Evolutionary conservation across 2,113 vertebrate species (phyloP).

Genomic region (Phoxinus phoxinus): DNA sequence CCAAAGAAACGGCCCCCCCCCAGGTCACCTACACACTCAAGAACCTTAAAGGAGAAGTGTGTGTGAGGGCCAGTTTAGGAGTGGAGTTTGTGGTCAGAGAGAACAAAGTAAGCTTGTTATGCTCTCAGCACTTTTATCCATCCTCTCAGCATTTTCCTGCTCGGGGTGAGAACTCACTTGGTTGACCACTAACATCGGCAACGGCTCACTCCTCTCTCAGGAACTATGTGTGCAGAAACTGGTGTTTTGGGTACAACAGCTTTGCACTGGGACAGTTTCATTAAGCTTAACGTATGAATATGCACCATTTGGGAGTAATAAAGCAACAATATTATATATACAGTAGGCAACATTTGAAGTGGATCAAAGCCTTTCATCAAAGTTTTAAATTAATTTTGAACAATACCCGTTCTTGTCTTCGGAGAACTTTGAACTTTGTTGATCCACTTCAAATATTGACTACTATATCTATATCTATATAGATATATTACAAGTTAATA

Average conservation of each 20-base stretch:
- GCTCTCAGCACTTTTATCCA: conserved; percentile 46
- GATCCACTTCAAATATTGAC: no score
- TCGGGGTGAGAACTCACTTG: conserved; percentile 22
- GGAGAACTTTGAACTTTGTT: no score
- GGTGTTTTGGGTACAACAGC: background rate
- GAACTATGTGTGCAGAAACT: background rate
- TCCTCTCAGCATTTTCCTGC: conserved; percentile 13
- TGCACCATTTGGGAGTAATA: no score
- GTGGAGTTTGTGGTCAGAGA: conserved; percentile 72
- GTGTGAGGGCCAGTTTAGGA: conserved; percentile 81
- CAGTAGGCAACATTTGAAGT: no score
- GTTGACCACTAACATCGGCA: conserved; percentile 21
- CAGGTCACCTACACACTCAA: conserved; percentile 74
- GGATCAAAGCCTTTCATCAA: no score
- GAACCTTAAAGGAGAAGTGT: conserved; percentile 62
- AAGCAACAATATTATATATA: no score
- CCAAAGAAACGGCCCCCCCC: conserved; percentile 56
- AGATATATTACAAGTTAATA: background rate
- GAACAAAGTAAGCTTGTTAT: conserved; percentile 58
- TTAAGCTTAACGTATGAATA: background rate
- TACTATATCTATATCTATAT: no score
- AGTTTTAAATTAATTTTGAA: no score
- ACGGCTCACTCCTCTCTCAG: conserved; percentile 12
- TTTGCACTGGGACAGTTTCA: background rate
- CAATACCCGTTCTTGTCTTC: no score